Evolutionary conservation across 2,888 invertebrate genomes (phyloP).

Genomic region (Acronicta leporina): DNA sequence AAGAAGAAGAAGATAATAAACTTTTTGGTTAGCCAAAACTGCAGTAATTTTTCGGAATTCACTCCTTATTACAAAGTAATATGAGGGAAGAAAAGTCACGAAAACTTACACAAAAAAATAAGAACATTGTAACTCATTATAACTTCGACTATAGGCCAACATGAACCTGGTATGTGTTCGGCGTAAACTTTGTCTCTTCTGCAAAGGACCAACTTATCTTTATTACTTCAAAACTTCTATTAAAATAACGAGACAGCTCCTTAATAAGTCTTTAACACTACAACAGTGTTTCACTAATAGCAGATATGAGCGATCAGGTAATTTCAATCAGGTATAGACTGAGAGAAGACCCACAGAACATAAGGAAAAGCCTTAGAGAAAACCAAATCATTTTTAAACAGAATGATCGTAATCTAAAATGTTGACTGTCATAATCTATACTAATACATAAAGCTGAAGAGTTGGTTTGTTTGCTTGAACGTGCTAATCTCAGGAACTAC

Average conservation of each 20-base stretch:
- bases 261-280: slow-evolving; percentile 52
- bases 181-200: slow-evolving; percentile 53
- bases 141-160: slow-evolving; percentile 67
- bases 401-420: no score
- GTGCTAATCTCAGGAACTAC: no score
- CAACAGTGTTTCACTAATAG: slow-evolving; percentile 37
- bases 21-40: slow-evolving; percentile 45
- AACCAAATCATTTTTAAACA: no score
- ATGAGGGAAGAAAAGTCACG: slow-evolving; percentile 62
- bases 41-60: slow-evolving; percentile 52
- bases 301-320: slow-evolving; percentile 16
- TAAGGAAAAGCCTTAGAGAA: no score
- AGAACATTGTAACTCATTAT: slow-evolving; percentile 71
- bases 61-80: slow-evolving; percentile 55
- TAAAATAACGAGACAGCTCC: slow-evolving; percentile 50
- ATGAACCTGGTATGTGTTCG: slow-evolving; percentile 54
- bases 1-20: no score
- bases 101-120: slow-evolving; percentile 63
- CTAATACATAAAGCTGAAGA: no score
- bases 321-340: slow-evolving; percentile 8
- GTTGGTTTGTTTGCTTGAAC: no score
- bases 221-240: slow-evolving; percentile 59
- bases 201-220: slow-evolving; percentile 52
- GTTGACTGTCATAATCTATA: no score
- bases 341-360: no score